A percentile compares a stretch with the other conserved stretches of the same genome.
Conservation (phyloP, 2,888 invertebrate species). For the Dilophus febrilis region DNA sequence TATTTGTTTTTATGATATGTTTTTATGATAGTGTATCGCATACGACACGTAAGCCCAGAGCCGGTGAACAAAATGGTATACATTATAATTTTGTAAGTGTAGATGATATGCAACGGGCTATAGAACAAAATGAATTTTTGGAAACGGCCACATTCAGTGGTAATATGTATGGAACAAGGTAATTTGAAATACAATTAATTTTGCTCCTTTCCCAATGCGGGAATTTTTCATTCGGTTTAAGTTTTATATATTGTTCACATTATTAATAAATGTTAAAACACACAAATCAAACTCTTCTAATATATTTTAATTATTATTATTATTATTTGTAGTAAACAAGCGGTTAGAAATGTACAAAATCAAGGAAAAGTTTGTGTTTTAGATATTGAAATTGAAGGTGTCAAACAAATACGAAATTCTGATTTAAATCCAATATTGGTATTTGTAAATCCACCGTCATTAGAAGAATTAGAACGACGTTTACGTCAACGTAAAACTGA, state of each 20-base stretch:
- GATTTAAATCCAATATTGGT: slow-evolving; percentile 70
- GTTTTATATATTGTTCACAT: background rate
- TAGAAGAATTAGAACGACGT: slow-evolving; percentile 57
- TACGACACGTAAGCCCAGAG: slow-evolving; percentile 62
- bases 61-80: slow-evolving; percentile 57
- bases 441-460: slow-evolving; percentile 83
- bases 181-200: slow-evolving; percentile 8
- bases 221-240: background rate
- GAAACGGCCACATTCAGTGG: slow-evolving; percentile 85
- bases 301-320: slow-evolving; percentile 4
- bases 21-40: slow-evolving; percentile 66
- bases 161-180: slow-evolving; percentile 94
- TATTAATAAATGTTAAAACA: background rate
- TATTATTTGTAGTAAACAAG: slow-evolving; percentile 48
- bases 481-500: slow-evolving; percentile 73
- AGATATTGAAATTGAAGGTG: slow-evolving; percentile 92
- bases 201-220: background rate
- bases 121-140: slow-evolving; percentile 69
- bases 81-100: slow-evolving; percentile 77
- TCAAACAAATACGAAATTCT: slow-evolving; percentile 69
- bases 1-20: background rate
- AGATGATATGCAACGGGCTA: slow-evolving; percentile 58
- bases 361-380: slow-evolving; percentile 79
- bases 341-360: slow-evolving; percentile 63
- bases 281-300: too few relatives aligned